Conservation (phyloP, 1,140 invertebrate species). For the Eriocheir sinensis region DNA sequence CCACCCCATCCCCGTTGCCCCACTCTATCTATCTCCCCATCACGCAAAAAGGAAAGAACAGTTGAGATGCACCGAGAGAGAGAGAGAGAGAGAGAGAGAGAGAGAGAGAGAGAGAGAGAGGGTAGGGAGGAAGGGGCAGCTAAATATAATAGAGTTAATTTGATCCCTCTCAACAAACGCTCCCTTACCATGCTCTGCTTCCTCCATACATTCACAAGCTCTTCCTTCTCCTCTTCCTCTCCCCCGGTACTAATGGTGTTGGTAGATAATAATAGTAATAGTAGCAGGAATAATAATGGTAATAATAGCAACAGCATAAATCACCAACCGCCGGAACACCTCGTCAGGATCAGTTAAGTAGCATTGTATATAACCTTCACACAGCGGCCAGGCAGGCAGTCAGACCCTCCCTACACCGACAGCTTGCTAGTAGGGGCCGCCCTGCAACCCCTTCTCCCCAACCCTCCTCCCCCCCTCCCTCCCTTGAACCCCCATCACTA, state of each 20-base stretch:
- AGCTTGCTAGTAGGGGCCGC: no score
- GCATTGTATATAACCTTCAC: no score
- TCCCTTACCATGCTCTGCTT: neutral
- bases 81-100: conserved; percentile 28
- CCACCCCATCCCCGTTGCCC: neutral
- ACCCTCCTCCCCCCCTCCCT: neutral
- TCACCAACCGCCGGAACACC: no score
- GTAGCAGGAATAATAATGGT: neutral
- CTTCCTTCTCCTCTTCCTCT: neutral
- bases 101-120: conserved; percentile 17
- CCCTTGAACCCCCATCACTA: neutral
- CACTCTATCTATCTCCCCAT: neutral
- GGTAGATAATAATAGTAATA: neutral
- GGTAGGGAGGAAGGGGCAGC: neutral
- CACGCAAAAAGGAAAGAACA: neutral
- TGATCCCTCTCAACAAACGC: neutral
- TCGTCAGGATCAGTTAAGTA: no score
- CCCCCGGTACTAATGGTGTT: no score
- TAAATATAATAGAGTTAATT: neutral
- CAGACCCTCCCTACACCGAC: neutral
- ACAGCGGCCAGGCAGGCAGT: neutral
- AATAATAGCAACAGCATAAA: neutral
- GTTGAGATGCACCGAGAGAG: neutral
- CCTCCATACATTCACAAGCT: neutral
- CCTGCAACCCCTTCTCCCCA: no score